A percentile compares a stretch with the other conserved stretches of the same genome.
These are phyloP conservation scores for Nebria salina DNA, from an alignment of 2,888 invertebrate species.

Conservation along the genomic window DNA sequence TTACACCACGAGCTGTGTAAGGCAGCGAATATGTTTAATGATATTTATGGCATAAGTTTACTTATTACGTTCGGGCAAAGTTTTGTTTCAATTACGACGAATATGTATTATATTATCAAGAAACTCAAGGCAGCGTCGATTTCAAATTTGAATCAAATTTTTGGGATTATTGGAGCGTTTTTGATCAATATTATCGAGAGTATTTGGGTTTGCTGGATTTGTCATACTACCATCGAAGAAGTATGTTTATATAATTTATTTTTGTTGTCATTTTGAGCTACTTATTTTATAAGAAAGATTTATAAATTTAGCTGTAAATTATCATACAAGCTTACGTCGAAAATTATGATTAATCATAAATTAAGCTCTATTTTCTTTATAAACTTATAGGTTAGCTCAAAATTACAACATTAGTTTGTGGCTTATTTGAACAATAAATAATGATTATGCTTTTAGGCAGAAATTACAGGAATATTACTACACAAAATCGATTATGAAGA, in stretches of 20 bases:
- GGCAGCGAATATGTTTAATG: constrained; percentile 51
- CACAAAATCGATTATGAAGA: constrained; percentile 56
- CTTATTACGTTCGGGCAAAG: constrained; percentile 51
- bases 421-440: constrained; percentile 16
- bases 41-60: constrained; percentile 52
- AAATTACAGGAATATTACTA: constrained; percentile 54
- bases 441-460: constrained; percentile 51
- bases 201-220: constrained; percentile 52
- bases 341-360: too few relatives aligned
- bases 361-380: too few relatives aligned
- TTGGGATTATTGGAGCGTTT: constrained; percentile 32
- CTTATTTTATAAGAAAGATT: too few relatives aligned
- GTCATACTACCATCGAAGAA: constrained; percentile 53
- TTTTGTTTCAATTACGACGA: constrained; percentile 53
- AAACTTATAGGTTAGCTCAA: too few relatives aligned
- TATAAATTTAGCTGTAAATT: too few relatives aligned
- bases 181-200: constrained; percentile 50
- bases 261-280: too few relatives aligned
- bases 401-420: too few relatives aligned
- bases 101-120: constrained; percentile 49
- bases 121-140: constrained; percentile 10
- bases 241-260: constrained; percentile 45
- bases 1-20: constrained; percentile 54
- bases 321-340: too few relatives aligned
- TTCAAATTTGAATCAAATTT: constrained; percentile 4